These are phyloP conservation scores for Austrofundulus limnaeus DNA, from an alignment of 2,113 vertebrate genomes.

Conservation along the genomic window DNA sequence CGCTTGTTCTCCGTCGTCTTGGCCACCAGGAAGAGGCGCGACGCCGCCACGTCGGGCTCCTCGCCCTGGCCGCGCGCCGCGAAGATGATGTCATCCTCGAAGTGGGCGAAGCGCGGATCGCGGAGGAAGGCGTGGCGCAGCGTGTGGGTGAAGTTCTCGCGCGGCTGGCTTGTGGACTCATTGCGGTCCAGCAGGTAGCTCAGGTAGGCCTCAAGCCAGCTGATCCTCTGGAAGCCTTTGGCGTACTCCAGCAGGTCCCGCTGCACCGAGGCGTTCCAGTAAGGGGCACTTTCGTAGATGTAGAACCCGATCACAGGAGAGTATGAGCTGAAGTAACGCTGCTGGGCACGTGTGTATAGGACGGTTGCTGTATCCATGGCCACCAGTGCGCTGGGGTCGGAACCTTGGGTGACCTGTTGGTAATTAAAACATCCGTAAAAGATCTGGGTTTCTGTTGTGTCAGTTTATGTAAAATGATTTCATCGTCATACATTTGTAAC, in stretches of 20 bases:
- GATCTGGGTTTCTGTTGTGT: not conserved
- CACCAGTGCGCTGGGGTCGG: conserved; percentile 94
- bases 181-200: conserved; percentile 93
- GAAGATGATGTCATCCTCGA: conserved; percentile 97
- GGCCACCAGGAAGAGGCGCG: conserved; percentile 95
- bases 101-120: conserved; percentile 90
- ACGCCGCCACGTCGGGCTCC: conserved; percentile 94
- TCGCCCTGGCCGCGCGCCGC: conserved; percentile 91
- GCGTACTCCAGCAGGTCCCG: conserved; percentile 94
- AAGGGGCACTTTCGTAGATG: conserved; percentile 97
- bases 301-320: conserved; percentile 98
- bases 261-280: conserved; percentile 98
- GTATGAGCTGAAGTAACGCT: conserved; percentile 97
- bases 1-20: conserved; percentile 98
- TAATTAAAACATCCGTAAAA: conserved; percentile 52
- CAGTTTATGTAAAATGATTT: not conserved
- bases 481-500: not conserved
- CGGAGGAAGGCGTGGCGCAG: conserved; percentile 91
- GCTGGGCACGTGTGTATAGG: conserved; percentile 91
- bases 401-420: conserved; percentile 95
- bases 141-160: conserved; percentile 92
- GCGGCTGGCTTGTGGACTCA: conserved; percentile 87
- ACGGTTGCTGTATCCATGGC: conserved; percentile 95
- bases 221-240: conserved; percentile 96
- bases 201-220: conserved; percentile 98